Evolutionary conservation across 2,888 invertebrate genomes (phyloP), one percentile per base, ranked within the genome.

Genomic region (Drosophila villosipedis): DNA sequence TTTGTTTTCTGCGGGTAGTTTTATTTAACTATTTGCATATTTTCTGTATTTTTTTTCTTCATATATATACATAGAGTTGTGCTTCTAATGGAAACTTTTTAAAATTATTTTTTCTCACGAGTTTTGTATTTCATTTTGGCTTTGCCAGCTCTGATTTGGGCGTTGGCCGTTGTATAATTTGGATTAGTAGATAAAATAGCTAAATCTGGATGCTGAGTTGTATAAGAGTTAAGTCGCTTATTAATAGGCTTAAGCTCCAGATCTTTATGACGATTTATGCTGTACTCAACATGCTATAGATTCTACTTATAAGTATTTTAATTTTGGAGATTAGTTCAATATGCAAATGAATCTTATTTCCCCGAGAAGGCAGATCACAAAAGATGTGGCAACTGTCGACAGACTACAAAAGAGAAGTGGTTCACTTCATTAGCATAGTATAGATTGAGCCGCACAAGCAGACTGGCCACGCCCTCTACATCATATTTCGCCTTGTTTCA

Each of bases 361-460:
- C 43, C 39, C 41, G 37, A 49, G 4, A 53, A 58, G 50, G 19
- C 37, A 39, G 43, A 47, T 30, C 39, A 12, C n/a, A 55, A 59
- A 68, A 73, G 37, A 55, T 53, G n/a, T 16, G 31, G 35, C n/a
- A 33, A n/a, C 58, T 72, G 39, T 73, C 49, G 55, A 66, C 28
- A 25, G 41, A 28, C 37, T 25, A 33, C 22, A 14, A 31, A 39
- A 14, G 30, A n/a, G 22, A 19, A 41, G 19, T 30, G 53, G 50
- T 30, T 54, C 72, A 62, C 76, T 76, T 84, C 79, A 84, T 82
- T 82, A 79, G 82, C 82, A 83, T 80, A 76, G 79, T 47, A 67
- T 69, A 62, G 37, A 66, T 7, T 52, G 54, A 14, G 60, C 55
- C 41, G 43, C 57, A 76, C 25, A 10, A 62, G 57, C 63, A 31